Base-by-base conservation (phyloP, 2,888 invertebrate species). In the Drosophila sordidula region DNA sequence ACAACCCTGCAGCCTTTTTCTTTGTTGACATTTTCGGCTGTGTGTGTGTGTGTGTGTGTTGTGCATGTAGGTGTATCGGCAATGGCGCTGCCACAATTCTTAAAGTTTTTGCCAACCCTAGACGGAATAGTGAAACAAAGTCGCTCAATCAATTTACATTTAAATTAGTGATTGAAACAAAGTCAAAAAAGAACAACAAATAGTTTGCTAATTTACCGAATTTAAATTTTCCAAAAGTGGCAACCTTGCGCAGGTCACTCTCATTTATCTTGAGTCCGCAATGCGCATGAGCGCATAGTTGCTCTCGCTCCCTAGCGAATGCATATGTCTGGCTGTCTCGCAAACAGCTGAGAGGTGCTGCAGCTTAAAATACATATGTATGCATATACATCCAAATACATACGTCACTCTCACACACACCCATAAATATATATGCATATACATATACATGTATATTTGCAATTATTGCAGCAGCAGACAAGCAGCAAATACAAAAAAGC, bases 301-400 rank as follows among this genome's bases (percentile, higher is more conserved):
- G 57, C 58, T 56, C 75, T 78, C 64, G 18, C 51, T 66, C 74
- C 5, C 34, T 29, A 41, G 16, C 45, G 39, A 46, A 49, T 75
- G 58, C 70, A 57, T 78, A 44, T 67, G 64, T 46, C 49, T 68
- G 65, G 50, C 39, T 32, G 59, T 68, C 57, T 73, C 59, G 50
- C 52, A 71, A 82, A 82, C 81, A 82, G 87, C 81, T 82, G 81
- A 82, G 87, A 63, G 66, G 46, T 61, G 62, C 63, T 64, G 67
- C 76, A 72, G 57, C 59, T 69, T 58, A 55, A 58, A 56, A 34
- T 34, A 34, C 34, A 34, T 34, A 34, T 32, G 32, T 55, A 55
- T 58, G 57, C 52, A 66, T 55, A 49, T 41, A 61, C 34, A 42
- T 1, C 8, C 26, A 29, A 22, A 22, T 41, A 39, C 14, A 11